A percentile compares a stretch with the other conserved stretches of the same genome.
Evolutionary conservation across 1,140 invertebrate genomes (phyloP).

Genomic region (Drosophila hydei): DNA sequence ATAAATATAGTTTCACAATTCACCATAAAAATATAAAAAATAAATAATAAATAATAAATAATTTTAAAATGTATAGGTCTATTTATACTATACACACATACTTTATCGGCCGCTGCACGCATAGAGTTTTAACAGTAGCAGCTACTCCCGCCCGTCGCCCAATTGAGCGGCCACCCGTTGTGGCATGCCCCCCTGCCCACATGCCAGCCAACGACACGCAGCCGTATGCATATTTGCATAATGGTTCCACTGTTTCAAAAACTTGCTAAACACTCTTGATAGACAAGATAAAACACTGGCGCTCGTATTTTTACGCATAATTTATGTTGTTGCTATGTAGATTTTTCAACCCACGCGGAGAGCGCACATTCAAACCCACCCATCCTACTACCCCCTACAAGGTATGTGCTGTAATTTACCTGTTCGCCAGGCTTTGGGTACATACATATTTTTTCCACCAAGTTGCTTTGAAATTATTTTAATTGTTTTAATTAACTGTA

Average conservation of each 20-base stretch:
- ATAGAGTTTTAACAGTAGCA: not conserved
- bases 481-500: constrained; percentile 74
- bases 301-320: constrained; percentile 76
- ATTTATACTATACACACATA: not conserved
- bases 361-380: not conserved
- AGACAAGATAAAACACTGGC: constrained; percentile 82
- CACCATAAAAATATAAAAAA: not conserved
- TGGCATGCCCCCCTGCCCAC: not conserved
- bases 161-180: constrained; percentile 46
- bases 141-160: not conserved
- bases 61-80: too few relatives aligned
- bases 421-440: constrained; percentile 19
- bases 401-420: constrained; percentile 49
- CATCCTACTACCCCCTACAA: not conserved
- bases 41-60: too few relatives aligned
- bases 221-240: constrained; percentile 79
- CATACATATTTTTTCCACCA: not conserved
- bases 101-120: not conserved
- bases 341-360: constrained; percentile 18
- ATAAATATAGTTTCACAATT: constrained; percentile 42
- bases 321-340: constrained; percentile 67
- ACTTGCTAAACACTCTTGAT: constrained; percentile 83
- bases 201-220: not conserved
- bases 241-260: constrained; percentile 79
- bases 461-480: constrained; percentile 45